Conservation (phyloP, 2,113 vertebrate genomes). For the Brachyistius frenatus region DNA sequence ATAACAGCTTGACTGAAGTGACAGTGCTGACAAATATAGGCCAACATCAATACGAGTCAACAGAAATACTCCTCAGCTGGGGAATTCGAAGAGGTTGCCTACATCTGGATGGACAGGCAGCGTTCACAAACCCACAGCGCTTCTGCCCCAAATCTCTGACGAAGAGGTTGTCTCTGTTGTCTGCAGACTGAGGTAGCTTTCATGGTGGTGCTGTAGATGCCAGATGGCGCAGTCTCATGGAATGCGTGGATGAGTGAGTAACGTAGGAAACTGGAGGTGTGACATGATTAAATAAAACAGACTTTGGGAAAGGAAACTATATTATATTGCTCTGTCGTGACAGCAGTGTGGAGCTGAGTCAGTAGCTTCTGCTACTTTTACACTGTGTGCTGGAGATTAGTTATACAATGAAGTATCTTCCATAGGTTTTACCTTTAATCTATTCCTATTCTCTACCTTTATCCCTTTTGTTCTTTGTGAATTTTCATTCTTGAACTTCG, state of each 20-base stretch:
- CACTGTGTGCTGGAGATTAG: not conserved
- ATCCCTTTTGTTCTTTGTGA: not conserved
- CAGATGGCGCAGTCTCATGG: slow-evolving; percentile 68
- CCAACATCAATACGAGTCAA: slow-evolving; percentile 41
- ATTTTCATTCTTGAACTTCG: not conserved
- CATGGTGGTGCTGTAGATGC: slow-evolving; percentile 48
- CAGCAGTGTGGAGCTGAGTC: slow-evolving; percentile 27
- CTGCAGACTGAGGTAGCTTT: slow-evolving; percentile 29
- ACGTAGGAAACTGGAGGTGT: slow-evolving; percentile 68
- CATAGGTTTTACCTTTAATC: not conserved
- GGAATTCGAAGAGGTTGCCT: slow-evolving; percentile 27
- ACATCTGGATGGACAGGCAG: slow-evolving; percentile 35
- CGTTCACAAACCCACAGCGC: slow-evolving; percentile 25
- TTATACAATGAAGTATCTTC: not conserved
- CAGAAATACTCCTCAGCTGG: slow-evolving; percentile 23
- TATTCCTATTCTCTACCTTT: not conserved
- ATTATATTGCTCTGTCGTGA: slow-evolving; percentile 17
- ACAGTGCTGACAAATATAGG: slow-evolving; percentile 54
- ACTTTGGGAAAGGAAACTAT: slow-evolving; percentile 30
- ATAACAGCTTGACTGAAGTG: slow-evolving; percentile 39
- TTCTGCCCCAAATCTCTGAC: slow-evolving; percentile 14
- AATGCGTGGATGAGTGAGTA: slow-evolving; percentile 64
- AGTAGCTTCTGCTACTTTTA: not conserved
- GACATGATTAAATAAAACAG: slow-evolving; percentile 62
- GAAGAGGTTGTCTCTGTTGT: slow-evolving; percentile 30